phyloP scores from a whole-genome alignment of 2,888 invertebrate genomes.

The Pharmacophagus antenor region DNA sequence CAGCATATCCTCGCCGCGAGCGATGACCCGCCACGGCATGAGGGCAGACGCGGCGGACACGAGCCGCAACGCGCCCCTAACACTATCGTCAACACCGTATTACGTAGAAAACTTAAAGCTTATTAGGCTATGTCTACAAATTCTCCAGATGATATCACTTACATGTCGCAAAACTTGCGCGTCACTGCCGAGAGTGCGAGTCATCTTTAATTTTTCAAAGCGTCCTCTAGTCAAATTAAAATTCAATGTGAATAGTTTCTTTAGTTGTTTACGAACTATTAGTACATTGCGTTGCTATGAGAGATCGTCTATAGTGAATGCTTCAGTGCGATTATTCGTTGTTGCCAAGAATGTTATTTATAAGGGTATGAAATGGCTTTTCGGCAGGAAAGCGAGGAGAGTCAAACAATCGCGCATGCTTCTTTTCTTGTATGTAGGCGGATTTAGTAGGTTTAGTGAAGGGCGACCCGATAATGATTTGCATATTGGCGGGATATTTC shows the following conservation, averaged over 20 bases:
- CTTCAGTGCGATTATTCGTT: conserved; percentile 76
- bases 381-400: conserved; percentile 35
- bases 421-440: conserved; percentile 60
- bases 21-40: conserved; percentile 67
- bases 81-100: conserved; percentile 54
- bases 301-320: conserved; percentile 70
- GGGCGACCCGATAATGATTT: conserved; percentile 85
- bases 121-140: conserved; percentile 76
- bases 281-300: conserved; percentile 66
- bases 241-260: conserved; percentile 53
- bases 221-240: conserved; percentile 79
- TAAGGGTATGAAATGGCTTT: conserved; percentile 43
- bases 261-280: conserved; percentile 71
- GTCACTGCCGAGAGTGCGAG: conserved; percentile 55
- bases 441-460: conserved; percentile 57
- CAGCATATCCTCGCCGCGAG: conserved; percentile 76
- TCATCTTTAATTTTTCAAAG: conserved; percentile 74
- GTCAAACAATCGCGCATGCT: conserved; percentile 47
- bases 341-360: conserved; percentile 70
- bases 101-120: conserved; percentile 68
- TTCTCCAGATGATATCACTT: conserved; percentile 60
- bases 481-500: conserved; percentile 98
- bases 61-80: conserved; percentile 47
- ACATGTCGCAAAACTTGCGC: conserved; percentile 53
- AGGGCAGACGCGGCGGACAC: conserved; percentile 59